phyloP scores from a whole-genome alignment of 2,888 invertebrate species.

The Ichneumon xanthorius region DNA sequence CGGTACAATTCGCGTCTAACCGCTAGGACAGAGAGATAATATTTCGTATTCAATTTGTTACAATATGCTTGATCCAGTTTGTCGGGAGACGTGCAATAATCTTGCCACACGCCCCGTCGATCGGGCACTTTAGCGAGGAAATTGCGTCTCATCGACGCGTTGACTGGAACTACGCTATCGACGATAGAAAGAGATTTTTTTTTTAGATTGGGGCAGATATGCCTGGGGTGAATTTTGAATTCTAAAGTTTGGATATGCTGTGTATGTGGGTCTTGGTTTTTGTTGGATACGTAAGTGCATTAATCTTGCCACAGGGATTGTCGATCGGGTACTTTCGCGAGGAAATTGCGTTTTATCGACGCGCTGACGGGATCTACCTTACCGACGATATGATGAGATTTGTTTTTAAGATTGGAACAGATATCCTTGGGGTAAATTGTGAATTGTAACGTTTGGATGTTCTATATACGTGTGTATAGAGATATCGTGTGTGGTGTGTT shows the following conservation, averaged over 20 bases:
- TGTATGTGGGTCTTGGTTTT: neutral
- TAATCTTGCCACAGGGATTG: conserved; percentile 44
- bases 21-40: conserved; percentile 75
- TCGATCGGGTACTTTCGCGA: neutral
- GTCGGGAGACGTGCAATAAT: conserved; percentile 12
- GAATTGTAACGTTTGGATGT: conserved; percentile 15
- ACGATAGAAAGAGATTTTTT: neutral
- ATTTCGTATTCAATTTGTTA: conserved; percentile 80
- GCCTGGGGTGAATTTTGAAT: neutral
- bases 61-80: conserved; percentile 73
- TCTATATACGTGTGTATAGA: neutral
- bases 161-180: neutral
- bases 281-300: conserved; percentile 5
- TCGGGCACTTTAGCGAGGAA: neutral
- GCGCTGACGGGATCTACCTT: neutral
- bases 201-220: neutral
- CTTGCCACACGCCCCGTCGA: conserved; percentile 53
- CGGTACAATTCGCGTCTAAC: conserved; percentile 66
- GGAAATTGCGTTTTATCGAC: neutral
- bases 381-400: neutral
- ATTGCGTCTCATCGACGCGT: neutral
- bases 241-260: conserved; percentile 4
- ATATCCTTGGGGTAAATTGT: conserved; percentile 6
- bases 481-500: too few relatives aligned
- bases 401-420: neutral